Base-by-base conservation (phyloP, 2,888 invertebrate species). In the Drosophila nigricruria region DNA sequence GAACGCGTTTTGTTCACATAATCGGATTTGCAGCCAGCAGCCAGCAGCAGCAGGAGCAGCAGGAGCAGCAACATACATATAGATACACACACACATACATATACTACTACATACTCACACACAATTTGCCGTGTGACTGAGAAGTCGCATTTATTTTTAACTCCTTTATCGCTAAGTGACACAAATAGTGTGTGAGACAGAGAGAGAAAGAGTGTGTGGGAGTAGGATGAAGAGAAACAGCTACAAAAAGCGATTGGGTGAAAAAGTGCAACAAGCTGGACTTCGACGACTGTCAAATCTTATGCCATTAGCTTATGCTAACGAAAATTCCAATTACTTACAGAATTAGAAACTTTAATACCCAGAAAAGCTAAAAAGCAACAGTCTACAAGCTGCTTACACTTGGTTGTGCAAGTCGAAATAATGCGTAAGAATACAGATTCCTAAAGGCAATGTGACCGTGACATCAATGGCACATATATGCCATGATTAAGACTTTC, bases 1-100 rank as follows among this genome's bases (percentile, higher is more conserved):
- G 74, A 80, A 70, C 71, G 82, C 86, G 76, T 78, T 85, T 85
- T 80, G 77, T 70, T 77, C 83, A 70, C 80, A 80, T 89, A 86
- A 89, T 89, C 86, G 88, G 88, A 86, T 86, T 86, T 86, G 70
- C 68, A 66, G 67, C 20, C 47, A 64, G 70, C 68, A 66, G 67
- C 20, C 47, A 64, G 6, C 23, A 47, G 27, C 5, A 42, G 42
- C 9, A 42, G 3, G 30, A 10, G 30, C 30, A 40, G n/a, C 3
- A 10, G 30, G 10, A 40, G n/a, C 3, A 14, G 20, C 20, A 32
- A 34, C 42, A 50, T n/a, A 52, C 20, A n/a, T 18, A 52, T 20
- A 12, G 14, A 45, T 23, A 53, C 14, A 57, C 14, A 53, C n/a
- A 62, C 9, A 49, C 36, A 62, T 9, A 47, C 42, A 64, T 20